These are phyloP conservation scores for Percopsis transmontana DNA, from an alignment of 2,113 vertebrate genomes.

Conservation along the genomic window DNA sequence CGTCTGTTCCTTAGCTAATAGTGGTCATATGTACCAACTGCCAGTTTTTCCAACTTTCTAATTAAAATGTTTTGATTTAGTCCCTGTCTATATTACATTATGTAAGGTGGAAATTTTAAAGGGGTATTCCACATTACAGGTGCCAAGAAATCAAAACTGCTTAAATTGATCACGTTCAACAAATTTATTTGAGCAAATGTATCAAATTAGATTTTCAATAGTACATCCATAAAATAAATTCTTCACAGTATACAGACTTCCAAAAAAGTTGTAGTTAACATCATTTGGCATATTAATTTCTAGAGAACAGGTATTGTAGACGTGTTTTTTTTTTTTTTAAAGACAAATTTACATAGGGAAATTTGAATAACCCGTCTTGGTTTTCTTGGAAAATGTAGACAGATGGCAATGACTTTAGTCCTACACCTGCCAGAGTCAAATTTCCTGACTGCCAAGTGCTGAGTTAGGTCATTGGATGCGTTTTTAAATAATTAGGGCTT, in stretches of 20 bases:
- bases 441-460: conserved; percentile 9
- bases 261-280: conserved; percentile 40
- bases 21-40: conserved; percentile 65
- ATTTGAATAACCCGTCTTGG: conserved; percentile 15
- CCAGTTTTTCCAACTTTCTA: conserved; percentile 74
- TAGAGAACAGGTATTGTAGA: conserved; percentile 48
- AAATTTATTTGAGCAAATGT: conserved; percentile 78
- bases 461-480: not conserved
- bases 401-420: conserved; percentile 32
- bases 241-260: conserved; percentile 71
- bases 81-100: not conserved
- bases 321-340: not conserved
- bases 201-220: conserved; percentile 70
- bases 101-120: not conserved
- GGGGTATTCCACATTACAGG: not conserved
- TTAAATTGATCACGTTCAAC: conserved; percentile 47
- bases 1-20: conserved; percentile 63
- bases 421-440: conserved; percentile 17
- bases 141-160: not conserved
- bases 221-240: conserved; percentile 69
- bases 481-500: not conserved
- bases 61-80: conserved; percentile 73
- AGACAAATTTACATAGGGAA: conserved; percentile 36
- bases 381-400: conserved; percentile 8
- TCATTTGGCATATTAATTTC: conserved; percentile 64